phyloP scores from a whole-genome alignment of 2,888 invertebrate species.

The Plagiodera versicolora region DNA sequence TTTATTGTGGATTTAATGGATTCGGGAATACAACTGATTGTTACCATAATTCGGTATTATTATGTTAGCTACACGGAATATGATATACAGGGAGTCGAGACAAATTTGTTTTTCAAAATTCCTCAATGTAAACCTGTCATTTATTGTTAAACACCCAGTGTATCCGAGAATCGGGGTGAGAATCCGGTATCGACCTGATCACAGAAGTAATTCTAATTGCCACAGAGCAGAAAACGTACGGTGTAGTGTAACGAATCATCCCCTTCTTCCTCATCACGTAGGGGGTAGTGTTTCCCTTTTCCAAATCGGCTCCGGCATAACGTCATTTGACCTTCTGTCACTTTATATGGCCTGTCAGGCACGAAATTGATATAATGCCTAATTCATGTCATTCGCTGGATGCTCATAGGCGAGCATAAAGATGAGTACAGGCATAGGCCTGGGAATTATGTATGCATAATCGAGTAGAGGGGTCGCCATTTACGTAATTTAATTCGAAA shows the following conservation, averaged over 20 bases:
- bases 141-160: too few relatives aligned
- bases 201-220: constrained; percentile 27
- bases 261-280: constrained; percentile 32
- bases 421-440: constrained; percentile 40
- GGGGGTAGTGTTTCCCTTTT: constrained; percentile 31
- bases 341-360: constrained; percentile 53
- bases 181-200: constrained; percentile 17
- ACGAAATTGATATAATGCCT: constrained; percentile 56
- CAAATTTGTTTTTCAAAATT: too few relatives aligned
- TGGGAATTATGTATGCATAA: constrained; percentile 46
- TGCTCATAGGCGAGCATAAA: constrained; percentile 51
- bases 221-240: constrained; percentile 16
- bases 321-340: constrained; percentile 55
- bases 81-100: not conserved
- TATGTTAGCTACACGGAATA: not conserved
- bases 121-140: too few relatives aligned
- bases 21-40: constrained; percentile 14
- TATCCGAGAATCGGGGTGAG: not conserved
- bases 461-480: constrained; percentile 39
- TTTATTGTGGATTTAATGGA: constrained; percentile 36
- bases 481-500: constrained; percentile 51
- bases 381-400: constrained; percentile 52
- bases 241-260: constrained; percentile 34
- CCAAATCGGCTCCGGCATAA: constrained; percentile 33
- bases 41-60: not conserved